phyloP scores from a whole-genome alignment of 2,113 vertebrate species.

The Trochalopteron elliotii region DNA sequence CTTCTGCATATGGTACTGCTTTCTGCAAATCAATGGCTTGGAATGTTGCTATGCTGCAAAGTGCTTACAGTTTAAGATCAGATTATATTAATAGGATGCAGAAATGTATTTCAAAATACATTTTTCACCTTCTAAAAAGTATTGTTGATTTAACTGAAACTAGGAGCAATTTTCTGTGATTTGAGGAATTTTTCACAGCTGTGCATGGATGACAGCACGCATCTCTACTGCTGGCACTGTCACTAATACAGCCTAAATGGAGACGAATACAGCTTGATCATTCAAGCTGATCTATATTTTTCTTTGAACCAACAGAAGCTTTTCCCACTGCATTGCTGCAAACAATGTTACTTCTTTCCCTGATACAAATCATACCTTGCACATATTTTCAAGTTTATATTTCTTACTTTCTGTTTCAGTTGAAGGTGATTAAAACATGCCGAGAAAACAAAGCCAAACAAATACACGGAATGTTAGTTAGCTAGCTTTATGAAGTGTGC shows the following conservation, averaged over 20 bases:
- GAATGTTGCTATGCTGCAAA: background rate
- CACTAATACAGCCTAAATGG: conserved; percentile 36
- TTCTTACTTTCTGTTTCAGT: conserved; percentile 1
- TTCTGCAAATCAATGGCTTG: background rate
- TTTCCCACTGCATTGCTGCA: background rate
- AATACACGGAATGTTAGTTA: background rate
- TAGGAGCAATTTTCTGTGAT: conserved; percentile 38
- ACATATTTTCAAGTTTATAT: background rate
- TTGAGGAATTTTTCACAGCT: conserved; percentile 47
- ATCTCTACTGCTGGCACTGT: conserved; percentile 33
- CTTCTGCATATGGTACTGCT: background rate
- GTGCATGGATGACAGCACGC: conserved; percentile 3
- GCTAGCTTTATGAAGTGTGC: background rate
- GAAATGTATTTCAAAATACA: background rate
- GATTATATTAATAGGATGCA: background rate
- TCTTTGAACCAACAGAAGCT: conserved; percentile 19
- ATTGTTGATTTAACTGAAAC: conserved; percentile 27
- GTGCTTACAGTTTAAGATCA: background rate
- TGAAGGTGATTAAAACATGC: background rate
- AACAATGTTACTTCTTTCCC: background rate
- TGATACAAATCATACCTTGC: background rate
- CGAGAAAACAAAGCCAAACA: background rate
- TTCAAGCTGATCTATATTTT: conserved; percentile 36
- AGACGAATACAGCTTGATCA: background rate
- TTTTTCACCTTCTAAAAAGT: conserved; percentile 29